Evolutionary conservation across 1,140 invertebrate genomes (phyloP), one percentile per base, ranked within the genome.

Genomic region (Cecropterus lyciades): DNA sequence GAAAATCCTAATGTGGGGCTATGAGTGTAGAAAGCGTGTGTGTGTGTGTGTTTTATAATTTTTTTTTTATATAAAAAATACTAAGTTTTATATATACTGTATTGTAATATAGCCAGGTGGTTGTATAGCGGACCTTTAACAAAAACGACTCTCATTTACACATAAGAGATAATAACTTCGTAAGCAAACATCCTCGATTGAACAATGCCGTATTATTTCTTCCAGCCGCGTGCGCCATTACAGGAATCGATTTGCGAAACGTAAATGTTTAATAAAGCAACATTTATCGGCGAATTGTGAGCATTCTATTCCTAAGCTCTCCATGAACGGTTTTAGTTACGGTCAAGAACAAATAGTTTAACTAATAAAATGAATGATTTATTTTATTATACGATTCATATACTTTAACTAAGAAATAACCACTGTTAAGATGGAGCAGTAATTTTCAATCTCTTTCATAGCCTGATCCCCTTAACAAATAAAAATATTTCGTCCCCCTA

Each of bases 101-200:
- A 20, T 5, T 20, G 20, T 20, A 20, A 20, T 5, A 20, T 20
- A 37, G 33, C 10, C 0, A 14, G 7, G 40, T 6, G n/a, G n/a
- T 43, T 43, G 45, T 46, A 11, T 46, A 20, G 0, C 9, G 3
- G 40, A 13, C 40, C 30, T 45, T 62, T 62, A 48, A 49, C n/a
- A 62, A 30, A 57, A 65, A 30, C 52, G 57, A 51, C 63, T 69
- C 73, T 69, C 65, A 70, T 73, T 76, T 73, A 73, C 70, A 76
- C 70, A 70, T 72, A 73, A 73, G 68, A 43, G 70, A 65, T 70
- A 63, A 55, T 77, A 72, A 67, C 65, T 77, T 55, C 46, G 57
- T 51, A 55, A 45, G 65, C 62, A 69, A 56, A 63, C 27, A 51
- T 55, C 49, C 33, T 67, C 56, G 37, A 16, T 57, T 53, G 64